Evolutionary conservation across 2,888 invertebrate species (phyloP).

Genomic region (Dione vanillae): DNA sequence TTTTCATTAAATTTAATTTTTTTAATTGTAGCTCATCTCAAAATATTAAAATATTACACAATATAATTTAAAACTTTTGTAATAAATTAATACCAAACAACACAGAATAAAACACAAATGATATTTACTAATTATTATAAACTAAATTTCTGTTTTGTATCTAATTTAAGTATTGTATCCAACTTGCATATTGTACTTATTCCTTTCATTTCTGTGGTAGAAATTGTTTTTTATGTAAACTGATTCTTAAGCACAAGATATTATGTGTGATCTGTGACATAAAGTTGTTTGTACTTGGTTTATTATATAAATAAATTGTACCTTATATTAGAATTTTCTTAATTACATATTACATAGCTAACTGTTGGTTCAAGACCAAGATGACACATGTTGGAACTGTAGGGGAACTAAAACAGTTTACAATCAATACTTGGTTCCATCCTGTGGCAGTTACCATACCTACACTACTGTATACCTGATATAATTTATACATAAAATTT

Average conservation of each 20-base stretch:
- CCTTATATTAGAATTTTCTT: slow-evolving; percentile 14
- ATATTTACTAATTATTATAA: neutral
- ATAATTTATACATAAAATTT: neutral
- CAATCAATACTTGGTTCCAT: slow-evolving; percentile 30
- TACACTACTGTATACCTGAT: neutral
- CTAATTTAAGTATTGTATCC: neutral
- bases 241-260: neutral
- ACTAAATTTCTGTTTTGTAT: neutral
- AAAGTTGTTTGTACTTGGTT: slow-evolving; percentile 10
- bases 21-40: too few relatives aligned
- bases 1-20: too few relatives aligned
- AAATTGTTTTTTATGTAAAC: neutral
- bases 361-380: neutral
- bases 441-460: slow-evolving; percentile 14
- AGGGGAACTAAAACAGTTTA: neutral
- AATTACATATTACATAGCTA: neutral
- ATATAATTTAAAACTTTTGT: neutral
- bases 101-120: slow-evolving; percentile 1
- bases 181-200: neutral
- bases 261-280: neutral
- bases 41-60: too few relatives aligned
- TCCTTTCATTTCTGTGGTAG: neutral
- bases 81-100: neutral
- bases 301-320: slow-evolving; percentile 28
- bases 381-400: slow-evolving; percentile 26